These are phyloP conservation scores for Coelopa frigida DNA, from an alignment of 1,140 invertebrate genomes.

Conservation along the genomic window DNA sequence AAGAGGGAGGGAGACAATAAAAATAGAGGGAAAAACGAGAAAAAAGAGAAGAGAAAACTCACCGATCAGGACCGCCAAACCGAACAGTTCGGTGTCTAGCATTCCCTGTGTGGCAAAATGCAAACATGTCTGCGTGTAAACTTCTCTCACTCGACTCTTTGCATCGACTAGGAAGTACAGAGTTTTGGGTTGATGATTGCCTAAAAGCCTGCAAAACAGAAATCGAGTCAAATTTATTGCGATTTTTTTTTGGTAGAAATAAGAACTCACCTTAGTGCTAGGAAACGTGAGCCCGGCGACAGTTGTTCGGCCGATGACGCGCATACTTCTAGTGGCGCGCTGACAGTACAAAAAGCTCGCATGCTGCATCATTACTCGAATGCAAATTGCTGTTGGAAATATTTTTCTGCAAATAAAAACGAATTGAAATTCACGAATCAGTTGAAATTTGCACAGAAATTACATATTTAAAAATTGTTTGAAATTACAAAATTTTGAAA, in stretches of 20 bases:
- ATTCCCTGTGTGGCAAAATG: constrained; percentile 70
- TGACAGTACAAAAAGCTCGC: constrained; percentile 47
- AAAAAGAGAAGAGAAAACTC: constrained; percentile 39
- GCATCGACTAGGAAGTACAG: constrained; percentile 54
- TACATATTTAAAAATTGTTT: constrained; percentile 1
- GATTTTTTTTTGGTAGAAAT: neutral
- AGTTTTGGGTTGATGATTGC: constrained; percentile 44
- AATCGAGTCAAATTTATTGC: neutral
- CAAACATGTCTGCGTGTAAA: constrained; percentile 72
- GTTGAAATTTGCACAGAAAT: neutral
- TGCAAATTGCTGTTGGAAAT: constrained; percentile 43
- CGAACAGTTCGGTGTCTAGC: constrained; percentile 76
- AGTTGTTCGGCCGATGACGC: constrained; percentile 46
- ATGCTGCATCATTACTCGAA: constrained; percentile 47
- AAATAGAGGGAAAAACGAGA: too few relatives aligned
- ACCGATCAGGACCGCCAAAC: constrained; percentile 73
- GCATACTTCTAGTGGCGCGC: constrained; percentile 46
- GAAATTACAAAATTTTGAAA: too few relatives aligned
- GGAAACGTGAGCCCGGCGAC: constrained; percentile 43
- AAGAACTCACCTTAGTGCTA: constrained; percentile 39
- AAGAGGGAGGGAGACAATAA: too few relatives aligned
- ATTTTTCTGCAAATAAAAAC: constrained; percentile 23
- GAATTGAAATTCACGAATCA: neutral
- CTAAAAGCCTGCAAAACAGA: constrained; percentile 32
- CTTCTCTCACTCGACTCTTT: constrained; percentile 74